Evolutionary conservation across 1,140 invertebrate species (phyloP).

Genomic region (Stegodyphus dumicola): DNA sequence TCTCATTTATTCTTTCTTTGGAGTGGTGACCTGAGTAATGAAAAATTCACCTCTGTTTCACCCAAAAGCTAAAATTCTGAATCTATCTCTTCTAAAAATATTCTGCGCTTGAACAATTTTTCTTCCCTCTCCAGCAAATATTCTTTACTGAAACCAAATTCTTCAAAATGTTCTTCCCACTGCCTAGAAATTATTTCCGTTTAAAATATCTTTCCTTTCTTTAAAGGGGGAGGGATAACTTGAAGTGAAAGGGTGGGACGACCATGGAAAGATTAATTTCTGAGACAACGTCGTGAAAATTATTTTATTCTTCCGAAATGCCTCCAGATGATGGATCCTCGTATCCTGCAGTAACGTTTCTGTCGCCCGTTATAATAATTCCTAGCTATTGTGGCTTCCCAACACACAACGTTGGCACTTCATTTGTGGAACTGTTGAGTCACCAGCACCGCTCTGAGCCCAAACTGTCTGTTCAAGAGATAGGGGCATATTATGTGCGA

Average conservation of each 20-base stretch:
- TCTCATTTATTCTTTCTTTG: too few species aligned
- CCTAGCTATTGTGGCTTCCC: conserved; percentile 28
- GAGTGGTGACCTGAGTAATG: too few species aligned
- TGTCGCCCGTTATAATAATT: conserved; percentile 27
- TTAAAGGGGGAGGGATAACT: not conserved
- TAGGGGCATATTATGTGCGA: too few species aligned
- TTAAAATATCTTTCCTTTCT: conserved; percentile 12
- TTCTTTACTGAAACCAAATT: not conserved
- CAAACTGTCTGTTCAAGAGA: not conserved
- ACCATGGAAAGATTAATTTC: conserved; percentile 42
- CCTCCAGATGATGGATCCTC: conserved; percentile 42
- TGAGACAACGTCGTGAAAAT: conserved; percentile 31
- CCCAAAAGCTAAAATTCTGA: too few species aligned
- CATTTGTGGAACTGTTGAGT: conserved; percentile 28
- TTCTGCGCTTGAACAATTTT: conserved; percentile 21
- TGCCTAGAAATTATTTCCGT: conserved; percentile 4
- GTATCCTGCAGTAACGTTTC: not conserved
- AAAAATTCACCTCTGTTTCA: too few species aligned
- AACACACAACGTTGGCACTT: not conserved
- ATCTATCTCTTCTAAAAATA: conserved; percentile 7
- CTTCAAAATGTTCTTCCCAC: not conserved
- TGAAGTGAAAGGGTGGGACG: conserved; percentile 1
- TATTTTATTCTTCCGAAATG: conserved; percentile 36
- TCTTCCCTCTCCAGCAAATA: not conserved
- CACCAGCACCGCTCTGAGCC: not conserved